Evolutionary conservation across 2,113 vertebrate species (phyloP).

Genomic region (Meleagris gallopavo): DNA sequence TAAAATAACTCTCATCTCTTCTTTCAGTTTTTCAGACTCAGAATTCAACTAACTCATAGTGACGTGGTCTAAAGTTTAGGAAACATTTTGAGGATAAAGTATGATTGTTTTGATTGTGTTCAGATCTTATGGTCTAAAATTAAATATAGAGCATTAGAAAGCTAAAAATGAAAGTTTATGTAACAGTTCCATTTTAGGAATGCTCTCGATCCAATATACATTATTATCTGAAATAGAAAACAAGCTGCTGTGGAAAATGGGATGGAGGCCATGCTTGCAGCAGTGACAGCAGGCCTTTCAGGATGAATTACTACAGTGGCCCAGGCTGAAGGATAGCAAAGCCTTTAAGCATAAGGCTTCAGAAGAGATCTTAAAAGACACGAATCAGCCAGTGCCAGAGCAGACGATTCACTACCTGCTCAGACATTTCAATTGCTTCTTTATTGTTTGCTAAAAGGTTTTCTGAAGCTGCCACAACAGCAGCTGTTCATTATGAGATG

Average conservation of each 20-base stretch:
- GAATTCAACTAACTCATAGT: background rate
- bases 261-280: background rate
- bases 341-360: background rate
- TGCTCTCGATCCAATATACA: background rate
- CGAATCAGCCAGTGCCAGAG: background rate
- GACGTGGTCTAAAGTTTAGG: background rate
- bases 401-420: background rate
- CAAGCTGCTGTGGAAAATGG: background rate
- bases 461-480: background rate
- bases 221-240: background rate
- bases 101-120: background rate
- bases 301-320: background rate
- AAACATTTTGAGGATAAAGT: background rate
- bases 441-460: background rate
- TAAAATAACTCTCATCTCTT: background rate
- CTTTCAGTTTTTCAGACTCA: background rate
- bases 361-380: background rate
- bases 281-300: background rate
- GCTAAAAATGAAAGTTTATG: background rate
- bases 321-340: background rate
- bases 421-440: background rate
- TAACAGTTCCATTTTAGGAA: background rate
- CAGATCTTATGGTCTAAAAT: background rate
- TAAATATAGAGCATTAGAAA: background rate
- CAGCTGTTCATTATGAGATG: background rate